Evolutionary conservation across 1,140 invertebrate genomes (phyloP), one percentile per base, ranked within the genome.

Genomic region (Coptotermes formosanus): DNA sequence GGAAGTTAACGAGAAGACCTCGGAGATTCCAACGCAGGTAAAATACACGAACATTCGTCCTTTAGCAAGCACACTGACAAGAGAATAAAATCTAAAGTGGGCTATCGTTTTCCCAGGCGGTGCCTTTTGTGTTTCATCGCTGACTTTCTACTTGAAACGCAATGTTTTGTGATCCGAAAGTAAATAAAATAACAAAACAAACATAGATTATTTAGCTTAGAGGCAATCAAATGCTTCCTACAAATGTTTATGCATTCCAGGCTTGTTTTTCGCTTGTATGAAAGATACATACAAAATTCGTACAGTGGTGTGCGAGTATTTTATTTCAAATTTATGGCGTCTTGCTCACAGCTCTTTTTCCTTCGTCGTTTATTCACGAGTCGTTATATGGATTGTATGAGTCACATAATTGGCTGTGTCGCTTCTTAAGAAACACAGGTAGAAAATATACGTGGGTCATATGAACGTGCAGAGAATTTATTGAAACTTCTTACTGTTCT

Each of bases 281-380:
- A 75, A 30, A n/a, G 64, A 30, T 75, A 75, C 64, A 75, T 75
- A 75, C 25, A 30, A 75, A 75, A n/a, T 75, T 30, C n/a, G 14
- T 75, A 75, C n/a, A 75, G n/a, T 75, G 64, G 64, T 30, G 64
- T 75, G 64, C n/a, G 14, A 75, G 64, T 75, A 25, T 75, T 64
- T 64, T 75, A 75, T 75, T 75, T 75, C 64, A 75, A 75, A 75
- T 75, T 75, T 75, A 75, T 75, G 30, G 64, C n/a, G 8, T 30
- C 64, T 75, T 75, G 64, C 25, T 21, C 52, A 8, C 16, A 55
- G 52, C 52, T 19, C 19, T 19, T 75, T 75, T 30, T n/a, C 14
- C n/a, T 75, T 14, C 64, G 3, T 59, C 55, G 38, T 55, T 75
- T n/a, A 75, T 30, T 75, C 64, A 12, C 14, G 64, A 25, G 9